phyloP scores from a whole-genome alignment of 2,888 invertebrate genomes.

The Leucophenga maculata region DNA sequence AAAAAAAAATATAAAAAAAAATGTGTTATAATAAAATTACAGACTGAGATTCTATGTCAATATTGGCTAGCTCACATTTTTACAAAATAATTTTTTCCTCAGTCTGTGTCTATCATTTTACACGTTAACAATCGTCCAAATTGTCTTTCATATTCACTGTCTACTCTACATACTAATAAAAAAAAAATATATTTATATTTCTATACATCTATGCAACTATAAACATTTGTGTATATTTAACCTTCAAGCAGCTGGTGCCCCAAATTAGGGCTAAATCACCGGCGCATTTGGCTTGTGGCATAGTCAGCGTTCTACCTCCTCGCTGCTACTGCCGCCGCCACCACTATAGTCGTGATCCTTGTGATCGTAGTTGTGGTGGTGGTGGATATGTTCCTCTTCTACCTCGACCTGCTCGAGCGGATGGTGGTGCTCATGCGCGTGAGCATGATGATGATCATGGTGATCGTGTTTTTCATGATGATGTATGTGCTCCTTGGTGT shows the following conservation, averaged over 20 bases:
- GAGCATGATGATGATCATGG: constrained; percentile 42
- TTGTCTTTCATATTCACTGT: too few relatives aligned
- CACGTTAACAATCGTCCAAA: too few relatives aligned
- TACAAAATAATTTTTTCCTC: too few relatives aligned
- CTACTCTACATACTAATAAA: neutral
- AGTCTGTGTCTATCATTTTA: too few relatives aligned
- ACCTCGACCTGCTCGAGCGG: constrained; percentile 46
- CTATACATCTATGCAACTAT: constrained; percentile 35
- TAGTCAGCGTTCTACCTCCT: constrained; percentile 45
- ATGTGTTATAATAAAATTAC: neutral
- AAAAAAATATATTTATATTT: too few relatives aligned
- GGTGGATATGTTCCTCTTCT: constrained; percentile 60
- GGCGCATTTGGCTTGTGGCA: constrained; percentile 34
- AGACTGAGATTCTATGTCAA: too few relatives aligned
- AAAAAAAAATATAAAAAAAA: constrained; percentile 46
- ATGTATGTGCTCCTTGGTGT: constrained; percentile 69
- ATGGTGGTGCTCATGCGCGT: constrained; percentile 50
- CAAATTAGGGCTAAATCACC: neutral
- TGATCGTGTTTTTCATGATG: constrained; percentile 64
- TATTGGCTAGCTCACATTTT: too few relatives aligned
- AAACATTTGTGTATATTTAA: neutral
- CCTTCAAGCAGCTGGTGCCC: constrained; percentile 16
- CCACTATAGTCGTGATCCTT: constrained; percentile 46
- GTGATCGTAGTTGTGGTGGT: constrained; percentile 62
- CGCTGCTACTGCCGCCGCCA: constrained; percentile 48